These are phyloP conservation scores for Tragelaphus buxtoni DNA, from an alignment of 2,113 vertebrate genomes.

Conservation along the genomic window DNA sequence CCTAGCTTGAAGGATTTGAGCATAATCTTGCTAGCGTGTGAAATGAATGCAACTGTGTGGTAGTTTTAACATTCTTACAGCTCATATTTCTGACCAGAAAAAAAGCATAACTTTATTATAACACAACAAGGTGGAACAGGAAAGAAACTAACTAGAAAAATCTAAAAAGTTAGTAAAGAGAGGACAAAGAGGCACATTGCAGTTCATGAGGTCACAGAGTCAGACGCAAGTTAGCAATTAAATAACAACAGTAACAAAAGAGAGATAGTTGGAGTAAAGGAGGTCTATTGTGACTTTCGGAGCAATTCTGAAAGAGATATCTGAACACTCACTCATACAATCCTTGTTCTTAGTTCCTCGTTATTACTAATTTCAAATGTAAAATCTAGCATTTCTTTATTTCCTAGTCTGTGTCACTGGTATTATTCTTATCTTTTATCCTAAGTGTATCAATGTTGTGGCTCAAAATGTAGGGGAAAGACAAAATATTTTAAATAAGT, in stretches of 20 bases:
- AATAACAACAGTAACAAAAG: background rate
- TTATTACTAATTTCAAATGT: background rate
- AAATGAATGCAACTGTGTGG: background rate
- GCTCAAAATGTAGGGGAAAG: background rate
- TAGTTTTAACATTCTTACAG: background rate
- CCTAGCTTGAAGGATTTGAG: too few species aligned
- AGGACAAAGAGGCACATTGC: too few species aligned
- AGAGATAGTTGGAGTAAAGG: background rate
- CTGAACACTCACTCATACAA: background rate
- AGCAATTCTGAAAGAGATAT: background rate
- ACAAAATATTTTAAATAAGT: background rate
- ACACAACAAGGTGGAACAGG: background rate
- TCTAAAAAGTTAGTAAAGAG: background rate
- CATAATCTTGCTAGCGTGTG: background rate
- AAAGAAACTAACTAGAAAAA: background rate
- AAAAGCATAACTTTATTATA: background rate
- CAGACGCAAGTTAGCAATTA: rapidly evolving
- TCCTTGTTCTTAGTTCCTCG: background rate
- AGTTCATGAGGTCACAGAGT: too few species aligned
- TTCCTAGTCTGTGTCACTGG: background rate
- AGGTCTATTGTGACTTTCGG: background rate
- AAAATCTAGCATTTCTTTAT: background rate
- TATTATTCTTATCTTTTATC: background rate
- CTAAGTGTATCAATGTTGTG: background rate
- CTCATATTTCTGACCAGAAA: background rate